Base-by-base conservation (phyloP, 2,888 invertebrate species). In the Sarcophaga subvicina region DNA sequence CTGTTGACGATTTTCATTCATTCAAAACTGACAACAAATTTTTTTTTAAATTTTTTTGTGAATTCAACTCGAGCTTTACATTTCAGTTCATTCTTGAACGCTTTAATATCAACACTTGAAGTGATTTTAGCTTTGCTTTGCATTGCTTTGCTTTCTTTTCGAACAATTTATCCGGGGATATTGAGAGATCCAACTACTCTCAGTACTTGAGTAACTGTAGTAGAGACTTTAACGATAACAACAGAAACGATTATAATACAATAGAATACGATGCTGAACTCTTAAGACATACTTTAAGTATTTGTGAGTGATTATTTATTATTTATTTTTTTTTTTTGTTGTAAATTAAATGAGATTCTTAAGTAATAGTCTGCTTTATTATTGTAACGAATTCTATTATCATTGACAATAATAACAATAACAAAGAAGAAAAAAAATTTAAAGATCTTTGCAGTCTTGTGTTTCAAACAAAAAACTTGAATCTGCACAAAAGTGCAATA, bases 71-170 rank as follows among this genome's bases (percentile, higher is more conserved):
- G 62, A 76, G 77, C 83, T 86, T 87, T 81, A 14, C 14, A 54
- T 54, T 54, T 54, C 54, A 88, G 87, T 88, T 85, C 54, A 85
- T 62, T 80, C 75, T 77, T 85, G 83, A 80, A 85, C 85, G 87
- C 85, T 83, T 85, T 85, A 70, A 85, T 83, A 88, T 80, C 60
- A 88, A 85, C 85, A 88, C 87, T 85, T 88, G 80, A 77, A 69
- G 82, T 82, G 71, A 70, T 70, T 83, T 73, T 25, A 45, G 37
- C 37, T 8, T 37, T 37, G 37, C 37, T 37, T 37, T 37, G 1
- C 37, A 37, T 37, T 37, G 37, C 37, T 37, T 54, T 54, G 14
- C 17, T 54, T 54, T 54, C 54, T 54, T 54, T 54, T 54, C 54
- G 17, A 14, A 17, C 17, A 4, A 54, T 54, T 54, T 54, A 54